A percentile compares a stretch with the other conserved stretches of the same genome.
Conservation (phyloP, 2,797 vertebrate species). For the Rhodeus uyekii region DNA sequence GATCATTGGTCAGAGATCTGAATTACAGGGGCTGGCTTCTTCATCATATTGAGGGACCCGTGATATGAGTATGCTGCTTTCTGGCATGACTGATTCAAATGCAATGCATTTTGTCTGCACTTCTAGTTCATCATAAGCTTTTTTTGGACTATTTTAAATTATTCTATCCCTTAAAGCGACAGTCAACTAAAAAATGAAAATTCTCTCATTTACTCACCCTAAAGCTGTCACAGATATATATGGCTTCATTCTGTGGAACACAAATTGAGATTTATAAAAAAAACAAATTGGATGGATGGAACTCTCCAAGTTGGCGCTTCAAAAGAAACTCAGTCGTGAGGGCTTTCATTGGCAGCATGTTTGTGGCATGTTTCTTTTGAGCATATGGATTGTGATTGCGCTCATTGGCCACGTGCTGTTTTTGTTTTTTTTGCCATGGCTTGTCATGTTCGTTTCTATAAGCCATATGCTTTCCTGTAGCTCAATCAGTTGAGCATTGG, state of each 20-base stretch:
- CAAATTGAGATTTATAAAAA: background rate
- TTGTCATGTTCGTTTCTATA: background rate
- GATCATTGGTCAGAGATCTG: conserved; percentile 57
- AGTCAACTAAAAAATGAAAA: background rate
- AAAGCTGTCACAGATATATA: background rate
- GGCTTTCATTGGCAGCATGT: background rate
- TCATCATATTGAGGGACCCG: conserved; percentile 27
- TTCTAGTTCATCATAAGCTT: background rate
- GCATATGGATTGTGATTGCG: background rate
- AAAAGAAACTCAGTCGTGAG: background rate
- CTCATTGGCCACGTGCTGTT: background rate
- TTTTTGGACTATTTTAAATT: background rate
- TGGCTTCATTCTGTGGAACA: background rate
- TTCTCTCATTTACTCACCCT: background rate
- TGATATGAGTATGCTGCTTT: background rate
- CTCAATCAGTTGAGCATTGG: too few relatives aligned
- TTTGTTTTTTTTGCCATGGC: background rate
- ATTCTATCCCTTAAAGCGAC: background rate
- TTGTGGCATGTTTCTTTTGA: background rate
- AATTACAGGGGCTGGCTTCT: conserved; percentile 40
- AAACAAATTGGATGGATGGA: background rate
- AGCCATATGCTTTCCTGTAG: background rate
- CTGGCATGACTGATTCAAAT: conserved; percentile 21
- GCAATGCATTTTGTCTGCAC: background rate
- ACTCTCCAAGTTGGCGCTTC: background rate